These are phyloP conservation scores for Anableps anableps DNA, from an alignment of 2,797 vertebrate genomes.

Conservation along the genomic window DNA sequence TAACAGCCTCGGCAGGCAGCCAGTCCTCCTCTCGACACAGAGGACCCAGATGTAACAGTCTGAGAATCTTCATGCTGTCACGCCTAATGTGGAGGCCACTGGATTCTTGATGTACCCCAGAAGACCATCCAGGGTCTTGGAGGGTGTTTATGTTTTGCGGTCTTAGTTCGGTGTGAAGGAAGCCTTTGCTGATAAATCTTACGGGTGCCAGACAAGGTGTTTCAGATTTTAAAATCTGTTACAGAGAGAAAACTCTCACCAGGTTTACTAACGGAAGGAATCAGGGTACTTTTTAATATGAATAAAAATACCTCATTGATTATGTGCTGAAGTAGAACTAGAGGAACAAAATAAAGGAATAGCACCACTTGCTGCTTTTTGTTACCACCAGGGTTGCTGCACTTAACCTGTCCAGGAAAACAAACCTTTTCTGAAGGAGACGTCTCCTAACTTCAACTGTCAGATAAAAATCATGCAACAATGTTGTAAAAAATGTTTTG, in stretches of 20 bases:
- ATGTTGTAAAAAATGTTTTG: neutral
- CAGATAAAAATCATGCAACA: neutral
- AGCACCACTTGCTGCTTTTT: neutral
- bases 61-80: too few species aligned
- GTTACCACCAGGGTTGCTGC: neutral
- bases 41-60: too few species aligned
- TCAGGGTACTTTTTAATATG: neutral
- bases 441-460: neutral
- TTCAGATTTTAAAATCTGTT: neutral
- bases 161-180: neutral
- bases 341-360: neutral
- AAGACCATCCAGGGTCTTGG: neutral
- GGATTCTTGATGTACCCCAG: too few species aligned
- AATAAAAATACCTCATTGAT: neutral
- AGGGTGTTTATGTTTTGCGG: too few species aligned
- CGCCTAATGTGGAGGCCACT: too few species aligned
- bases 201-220: neutral
- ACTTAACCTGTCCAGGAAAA: neutral
- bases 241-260: neutral
- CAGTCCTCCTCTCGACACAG: too few species aligned
- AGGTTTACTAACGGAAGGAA: neutral
- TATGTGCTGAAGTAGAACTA: neutral
- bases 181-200: neutral
- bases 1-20: too few species aligned
- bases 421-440: too few species aligned